Conservation (phyloP, 1,140 invertebrate genomes). For the Watersipora subatra region DNA sequence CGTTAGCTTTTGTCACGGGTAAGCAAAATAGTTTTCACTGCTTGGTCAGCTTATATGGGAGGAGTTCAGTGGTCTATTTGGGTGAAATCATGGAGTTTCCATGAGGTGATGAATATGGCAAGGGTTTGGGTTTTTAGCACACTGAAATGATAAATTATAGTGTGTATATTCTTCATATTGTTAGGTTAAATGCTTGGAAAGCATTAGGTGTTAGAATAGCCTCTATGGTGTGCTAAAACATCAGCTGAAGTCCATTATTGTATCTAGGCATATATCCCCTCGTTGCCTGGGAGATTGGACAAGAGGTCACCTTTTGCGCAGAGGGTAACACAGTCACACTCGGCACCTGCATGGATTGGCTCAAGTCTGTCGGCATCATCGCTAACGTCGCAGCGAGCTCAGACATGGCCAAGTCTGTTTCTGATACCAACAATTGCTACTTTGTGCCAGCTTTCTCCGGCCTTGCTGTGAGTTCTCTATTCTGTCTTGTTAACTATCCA, state of each 20-base stretch:
- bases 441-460: conserved; percentile 86
- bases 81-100: too few species aligned
- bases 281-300: conserved; percentile 56
- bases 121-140: too few species aligned
- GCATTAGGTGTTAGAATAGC: too few species aligned
- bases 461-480: conserved; percentile 53
- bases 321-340: conserved; percentile 77
- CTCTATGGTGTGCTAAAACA: too few species aligned
- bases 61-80: too few species aligned
- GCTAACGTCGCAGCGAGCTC: conserved; percentile 54
- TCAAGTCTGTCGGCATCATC: conserved; percentile 59
- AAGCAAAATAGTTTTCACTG: too few species aligned
- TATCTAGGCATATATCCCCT: conserved; percentile 67
- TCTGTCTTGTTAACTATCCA: neutral
- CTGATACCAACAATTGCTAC: conserved; percentile 63
- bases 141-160: too few species aligned
- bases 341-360: conserved; percentile 75
- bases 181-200: too few species aligned
- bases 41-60: too few species aligned
- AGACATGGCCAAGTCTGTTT: conserved; percentile 55
- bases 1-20: conserved; percentile 59
- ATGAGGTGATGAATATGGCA: too few species aligned
- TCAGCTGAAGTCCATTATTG: too few species aligned
- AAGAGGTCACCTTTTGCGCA: conserved; percentile 55
- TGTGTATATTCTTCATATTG: too few species aligned